Evolutionary conservation across 1,140 invertebrate species (phyloP).

Genomic region (Solenopsis invicta): DNA sequence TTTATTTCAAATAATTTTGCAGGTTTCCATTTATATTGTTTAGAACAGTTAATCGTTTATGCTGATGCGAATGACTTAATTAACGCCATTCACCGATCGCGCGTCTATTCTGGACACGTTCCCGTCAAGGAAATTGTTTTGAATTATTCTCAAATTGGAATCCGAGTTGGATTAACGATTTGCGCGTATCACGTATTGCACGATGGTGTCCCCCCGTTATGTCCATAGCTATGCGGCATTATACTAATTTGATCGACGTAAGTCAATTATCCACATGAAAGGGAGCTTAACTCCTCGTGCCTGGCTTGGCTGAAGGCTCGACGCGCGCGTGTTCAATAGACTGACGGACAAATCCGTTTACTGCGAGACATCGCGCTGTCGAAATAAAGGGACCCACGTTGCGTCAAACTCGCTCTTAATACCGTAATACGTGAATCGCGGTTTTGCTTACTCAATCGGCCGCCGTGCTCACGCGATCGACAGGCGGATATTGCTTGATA

Average conservation of each 20-base stretch:
- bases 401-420: constrained; percentile 47
- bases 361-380: constrained; percentile 38
- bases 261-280: constrained; percentile 61
- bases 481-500: constrained; percentile 1
- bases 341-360: constrained; percentile 65
- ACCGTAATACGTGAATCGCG: constrained; percentile 10
- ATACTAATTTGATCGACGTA: constrained; percentile 60
- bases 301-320: constrained; percentile 41
- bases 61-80: neutral
- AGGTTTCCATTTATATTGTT: neutral
- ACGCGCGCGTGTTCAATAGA: constrained; percentile 44
- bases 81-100: neutral
- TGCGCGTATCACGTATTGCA: neutral
- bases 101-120: neutral
- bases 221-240: constrained; percentile 42
- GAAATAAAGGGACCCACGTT: constrained; percentile 54
- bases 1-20: neutral
- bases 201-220: neutral
- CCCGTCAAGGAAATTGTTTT: neutral
- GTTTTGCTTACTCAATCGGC: neutral
- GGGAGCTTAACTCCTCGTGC: constrained; percentile 58
- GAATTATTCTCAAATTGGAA: neutral
- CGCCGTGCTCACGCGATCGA: constrained; percentile 4
- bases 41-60: neutral
- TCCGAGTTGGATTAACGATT: neutral